Evolutionary conservation across 2,888 invertebrate species (phyloP).

Genomic region (Drosophila nr. perissopoda): DNA sequence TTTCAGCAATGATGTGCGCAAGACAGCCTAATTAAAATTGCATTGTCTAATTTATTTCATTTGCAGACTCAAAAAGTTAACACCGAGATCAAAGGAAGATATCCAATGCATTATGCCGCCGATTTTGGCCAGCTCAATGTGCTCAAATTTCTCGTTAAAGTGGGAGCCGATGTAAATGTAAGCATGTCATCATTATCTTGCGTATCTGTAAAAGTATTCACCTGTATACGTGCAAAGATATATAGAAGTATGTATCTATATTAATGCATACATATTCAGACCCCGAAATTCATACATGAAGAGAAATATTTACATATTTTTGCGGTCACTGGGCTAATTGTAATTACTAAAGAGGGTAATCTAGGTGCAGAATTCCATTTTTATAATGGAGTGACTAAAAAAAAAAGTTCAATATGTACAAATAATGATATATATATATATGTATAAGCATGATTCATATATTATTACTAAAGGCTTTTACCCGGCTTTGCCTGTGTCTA

Average conservation of each 20-base stretch:
- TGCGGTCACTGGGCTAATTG: not conserved
- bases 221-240: not conserved
- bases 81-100: slow-evolving; percentile 94
- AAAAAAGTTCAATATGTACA: not conserved
- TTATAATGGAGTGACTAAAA: not conserved
- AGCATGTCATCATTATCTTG: slow-evolving; percentile 82
- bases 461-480: not conserved
- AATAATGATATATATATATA: not conserved
- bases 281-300: not conserved
- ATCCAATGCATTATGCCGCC: slow-evolving; percentile 96
- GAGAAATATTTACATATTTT: not conserved
- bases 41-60: slow-evolving; percentile 25
- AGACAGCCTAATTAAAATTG: slow-evolving; percentile 85
- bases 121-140: slow-evolving; percentile 98
- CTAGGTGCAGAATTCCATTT: not conserved
- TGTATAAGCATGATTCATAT: slow-evolving; percentile 1
- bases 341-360: not conserved
- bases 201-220: not conserved
- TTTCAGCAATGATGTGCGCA: slow-evolving; percentile 71
- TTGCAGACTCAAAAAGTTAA: slow-evolving; percentile 93
- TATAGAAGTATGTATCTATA: slow-evolving; percentile 1
- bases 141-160: slow-evolving; percentile 93
- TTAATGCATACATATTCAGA: not conserved
- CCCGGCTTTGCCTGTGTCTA: not conserved
- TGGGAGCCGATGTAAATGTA: slow-evolving; percentile 97